Base-by-base conservation (phyloP, 2,113 vertebrate genomes). In the Eolophus roseicapilla region DNA sequence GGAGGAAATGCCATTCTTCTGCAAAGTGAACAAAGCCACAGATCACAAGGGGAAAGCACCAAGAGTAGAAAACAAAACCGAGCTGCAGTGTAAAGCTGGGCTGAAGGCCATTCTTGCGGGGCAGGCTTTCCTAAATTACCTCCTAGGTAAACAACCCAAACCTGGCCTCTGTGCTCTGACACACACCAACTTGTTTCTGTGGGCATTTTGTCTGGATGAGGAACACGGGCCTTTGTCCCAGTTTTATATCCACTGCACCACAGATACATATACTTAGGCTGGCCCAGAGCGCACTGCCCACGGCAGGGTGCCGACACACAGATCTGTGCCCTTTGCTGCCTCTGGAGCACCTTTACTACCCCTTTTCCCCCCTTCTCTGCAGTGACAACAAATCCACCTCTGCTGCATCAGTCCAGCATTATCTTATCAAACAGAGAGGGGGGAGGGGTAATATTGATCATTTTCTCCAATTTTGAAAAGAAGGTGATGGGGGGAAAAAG, bases 121-220 rank as follows among this genome's bases (percentile, higher is more conserved):
- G 82, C 86, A 96, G 82, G 57, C 97, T 90, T 95, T 92, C 94
- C 94, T 47, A 86, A 90, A 88, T 82, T 74, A 63, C 88, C 87
- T 95, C 79, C 64, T 92, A 80, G 60, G 73, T 67, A 76, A 96
- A 93, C 70, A 89, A 17, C 78, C 70, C 53, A 53, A 74, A 90
- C 70, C 20, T 17, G 73, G 85, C 95, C 92, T 82, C 95, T 88
- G 57, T 7, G 37, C 76, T 77, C 89, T 87, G 93, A 89, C 65
- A 17, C 82, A 64, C 67, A 29, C 35, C 7, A 3, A 6, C 93
- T 84, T 91, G 88, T 86, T 92, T 91, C 83, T 81, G 35, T 11
- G 74, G 90, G 92, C 93, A 24, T 64, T 76, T 14, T 86, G 86
- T 93, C 90, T 77, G 28, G 41, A 67, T 18, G 2, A n/a, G 65